Conservation (phyloP, 2,113 vertebrate species). For the mouse (Mus musculus) region GRCm39 chr10:37237001-37237500, state of each 20-base stretch:
- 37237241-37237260: neutral
- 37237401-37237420: neutral
- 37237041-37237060: constrained; percentile 12
- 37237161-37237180: constrained; percentile 57
- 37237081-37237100: constrained; percentile 35
- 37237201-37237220: constrained; percentile 57
- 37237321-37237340: neutral
- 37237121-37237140: constrained; percentile 11
- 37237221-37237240: constrained; percentile 26
- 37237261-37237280: constrained; percentile 23
- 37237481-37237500: neutral
- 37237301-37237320: neutral
- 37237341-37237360: neutral
- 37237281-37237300: constrained; percentile 29
- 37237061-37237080: neutral
- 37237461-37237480: neutral
- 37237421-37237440: neutral
- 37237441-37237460: neutral
- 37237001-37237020: constrained; percentile 58
- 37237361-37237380: neutral
- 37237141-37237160: constrained; percentile 52
- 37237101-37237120: constrained; percentile 52
- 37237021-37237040: constrained; percentile 7
- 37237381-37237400: neutral
- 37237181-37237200: constrained; percentile 27